phyloP scores from a whole-genome alignment of 2,888 invertebrate species.

The Linyphia triangularis region DNA sequence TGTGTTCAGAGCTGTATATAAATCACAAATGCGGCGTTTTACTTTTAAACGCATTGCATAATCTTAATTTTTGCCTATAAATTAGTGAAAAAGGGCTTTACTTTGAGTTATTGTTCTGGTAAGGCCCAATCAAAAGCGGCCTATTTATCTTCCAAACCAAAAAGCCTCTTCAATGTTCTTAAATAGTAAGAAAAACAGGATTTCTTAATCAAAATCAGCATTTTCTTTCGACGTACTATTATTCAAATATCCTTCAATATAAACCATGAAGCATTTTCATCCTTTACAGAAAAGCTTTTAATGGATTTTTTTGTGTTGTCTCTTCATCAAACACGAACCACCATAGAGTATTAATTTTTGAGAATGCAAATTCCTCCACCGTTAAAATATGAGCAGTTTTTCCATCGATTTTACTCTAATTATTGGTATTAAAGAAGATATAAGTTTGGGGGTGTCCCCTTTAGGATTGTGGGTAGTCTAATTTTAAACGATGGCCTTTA shows the following conservation, averaged over 20 bases:
- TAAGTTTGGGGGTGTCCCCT: constrained; percentile 55
- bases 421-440: constrained; percentile 30
- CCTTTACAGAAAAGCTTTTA: background rate
- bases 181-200: background rate
- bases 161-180: background rate
- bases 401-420: constrained; percentile 26
- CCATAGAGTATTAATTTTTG: constrained; percentile 35
- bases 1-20: background rate
- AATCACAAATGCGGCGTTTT: background rate
- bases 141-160: background rate
- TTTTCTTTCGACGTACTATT: background rate
- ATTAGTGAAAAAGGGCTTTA: background rate
- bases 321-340: background rate
- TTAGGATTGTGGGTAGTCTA: constrained; percentile 27
- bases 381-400: constrained; percentile 16
- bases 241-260: constrained; percentile 12
- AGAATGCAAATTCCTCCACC: constrained; percentile 6
- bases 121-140: background rate
- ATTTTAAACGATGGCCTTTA: constrained; percentile 66
- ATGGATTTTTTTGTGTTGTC: constrained; percentile 11
- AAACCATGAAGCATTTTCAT: background rate
- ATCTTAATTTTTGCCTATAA: background rate
- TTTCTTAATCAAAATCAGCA: background rate
- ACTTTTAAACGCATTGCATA: background rate
- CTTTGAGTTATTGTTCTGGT: background rate